Evolutionary conservation across 1,140 invertebrate species (phyloP), one percentile per base, ranked within the genome.

Genomic region (Atta texana): DNA sequence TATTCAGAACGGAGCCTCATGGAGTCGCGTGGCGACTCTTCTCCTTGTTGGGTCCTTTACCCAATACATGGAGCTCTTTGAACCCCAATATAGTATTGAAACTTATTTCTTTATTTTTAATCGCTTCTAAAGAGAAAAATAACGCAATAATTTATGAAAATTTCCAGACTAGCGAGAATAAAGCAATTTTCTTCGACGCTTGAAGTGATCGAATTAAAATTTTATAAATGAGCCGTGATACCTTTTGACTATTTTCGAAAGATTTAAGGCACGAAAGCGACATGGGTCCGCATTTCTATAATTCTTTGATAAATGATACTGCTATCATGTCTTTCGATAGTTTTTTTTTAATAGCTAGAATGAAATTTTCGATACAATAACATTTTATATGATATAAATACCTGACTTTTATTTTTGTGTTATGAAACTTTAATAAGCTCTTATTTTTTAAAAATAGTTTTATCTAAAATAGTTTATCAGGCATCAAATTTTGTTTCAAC

Each of bases 151-250:
- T 89, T 77, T 87, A 90, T 82, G 85, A 51, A 87, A 39, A 31
- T 81, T 77, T 71, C 24, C 66, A 44, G 14, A 24, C 57, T 39
- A 57, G 57, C 55, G 8, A 34, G 34, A 57, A 39, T 63, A 51
- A 34, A 63, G 49, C 61, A 49, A 68, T 76, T 21, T 34, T 39
- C 53, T 80, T 75, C 61, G 75, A 88, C 44, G 71, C 51, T 81
- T 63, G 55, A 88, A 63, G 10, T 39, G 57, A 10, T 44, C 57
- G 72, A 90, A 90, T 84, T 90, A 88, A 87, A 90, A 84, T 78
- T 89, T 89, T 89, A 77, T 89, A 90, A 90, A 90, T 84, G 88
- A 89, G 85, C 53, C 44, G 31, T 55, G 85, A 49, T 24, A 21
- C 18, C 31, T n/a, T 72, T 74, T 63, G n/a, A 87, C 66, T 28